Evolutionary conservation across 2,113 vertebrate species (phyloP), one percentile per base, ranked within the genome.

Genomic region (Micronycteris hirsuta): DNA sequence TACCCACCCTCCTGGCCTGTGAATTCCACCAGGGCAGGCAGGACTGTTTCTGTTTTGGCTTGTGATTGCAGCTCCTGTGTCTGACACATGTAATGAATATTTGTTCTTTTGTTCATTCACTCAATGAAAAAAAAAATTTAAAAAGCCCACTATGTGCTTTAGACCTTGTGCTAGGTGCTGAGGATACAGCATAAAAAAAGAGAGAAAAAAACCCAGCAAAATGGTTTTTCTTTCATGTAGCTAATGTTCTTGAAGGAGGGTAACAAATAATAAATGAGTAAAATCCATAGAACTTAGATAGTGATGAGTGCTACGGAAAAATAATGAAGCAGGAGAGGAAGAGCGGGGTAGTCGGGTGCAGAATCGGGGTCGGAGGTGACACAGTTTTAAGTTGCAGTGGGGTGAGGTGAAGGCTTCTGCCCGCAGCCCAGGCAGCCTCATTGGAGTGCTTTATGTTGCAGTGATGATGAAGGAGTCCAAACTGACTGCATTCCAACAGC

Each of bases 381-480:
- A 5, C 0, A 14, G 1, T 63, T 31, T 68, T 54, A 28, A 8
- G 11, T 31, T 45, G 19, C n/a, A 4, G 14, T 26, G 47, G 20
- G 2, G 9, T 14, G 33, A 43, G 45, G 26, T 31, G 16, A 36
- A 41, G 54, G 28, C 24, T 4, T 22, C 10, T 49, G 61, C 43
- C 38, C 33, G 17, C 65, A 45, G n/a, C 56, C 56, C n/a, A 2
- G 10, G 31, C 16, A 49, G 19, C 45, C 63, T 96, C 89, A 97
- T 0, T 4, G 2, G 0, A 22, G 1, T 1, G 41, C 81, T 77
- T 80, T 96, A 22, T 98, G 73, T 98, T 98, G 47, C 97, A 99
- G 99, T 96, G 17, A 99, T 99, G 99, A 99, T 99, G 99, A 97
- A 99, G 95, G 98, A 99, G 95, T 98, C 98, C 10, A 98, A 95